Percentiles rank a stretch among this genome's conserved stretches.
phyloP scores from a whole-genome alignment of 2,888 invertebrate species.

The Beris chalybata region DNA sequence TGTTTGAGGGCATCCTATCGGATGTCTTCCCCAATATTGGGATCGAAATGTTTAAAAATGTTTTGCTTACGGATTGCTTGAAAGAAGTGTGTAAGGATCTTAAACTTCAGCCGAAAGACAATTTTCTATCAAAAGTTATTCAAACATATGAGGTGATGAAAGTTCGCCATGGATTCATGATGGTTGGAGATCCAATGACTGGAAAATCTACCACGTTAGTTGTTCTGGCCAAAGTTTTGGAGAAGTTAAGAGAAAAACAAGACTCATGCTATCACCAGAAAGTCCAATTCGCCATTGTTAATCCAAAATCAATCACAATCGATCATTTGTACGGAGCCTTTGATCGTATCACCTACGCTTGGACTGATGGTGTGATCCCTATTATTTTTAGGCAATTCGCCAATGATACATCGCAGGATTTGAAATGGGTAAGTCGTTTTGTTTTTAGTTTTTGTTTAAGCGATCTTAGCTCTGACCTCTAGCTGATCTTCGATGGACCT shows the following conservation, averaged over 20 bases:
- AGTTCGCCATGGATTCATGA: constrained; percentile 89
- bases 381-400: constrained; percentile 78
- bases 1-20: constrained; percentile 85
- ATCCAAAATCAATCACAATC: constrained; percentile 92
- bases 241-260: constrained; percentile 64
- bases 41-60: constrained; percentile 61
- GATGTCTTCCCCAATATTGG: constrained; percentile 83
- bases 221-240: constrained; percentile 74
- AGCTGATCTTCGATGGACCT: constrained; percentile 82
- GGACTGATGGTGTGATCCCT: constrained; percentile 86
- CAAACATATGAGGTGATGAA: constrained; percentile 95
- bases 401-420: constrained; percentile 70
- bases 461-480: not conserved
- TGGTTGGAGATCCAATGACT: constrained; percentile 79
- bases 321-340: constrained; percentile 91
- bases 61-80: constrained; percentile 74
- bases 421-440: constrained; percentile 73
- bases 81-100: constrained; percentile 62
- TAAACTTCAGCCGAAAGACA: constrained; percentile 74
- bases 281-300: constrained; percentile 77
- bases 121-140: constrained; percentile 78
- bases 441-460: not conserved
- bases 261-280: constrained; percentile 52
- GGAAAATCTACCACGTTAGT: constrained; percentile 81
- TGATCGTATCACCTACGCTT: constrained; percentile 88